Evolutionary conservation across 2,797 vertebrate genomes (phyloP).

Genomic region (Chloroceryle inda): DNA sequence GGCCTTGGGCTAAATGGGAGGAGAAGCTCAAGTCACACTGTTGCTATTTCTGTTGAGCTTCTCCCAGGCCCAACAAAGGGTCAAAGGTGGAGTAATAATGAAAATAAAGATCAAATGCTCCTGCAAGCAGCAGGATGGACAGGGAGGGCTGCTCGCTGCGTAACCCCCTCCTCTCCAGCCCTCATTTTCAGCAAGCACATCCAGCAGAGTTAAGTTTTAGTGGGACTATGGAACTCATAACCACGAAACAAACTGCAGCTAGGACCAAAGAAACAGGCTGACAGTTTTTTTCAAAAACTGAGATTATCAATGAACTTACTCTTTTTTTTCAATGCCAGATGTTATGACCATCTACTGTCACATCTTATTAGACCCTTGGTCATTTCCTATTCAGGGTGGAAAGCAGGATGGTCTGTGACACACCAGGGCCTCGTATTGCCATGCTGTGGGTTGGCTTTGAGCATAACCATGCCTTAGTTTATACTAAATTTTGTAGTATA

Average conservation of each 20-base stretch:
- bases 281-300: neutral
- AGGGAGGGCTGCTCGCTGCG: fast-evolving
- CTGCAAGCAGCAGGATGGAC: neutral
- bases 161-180: neutral
- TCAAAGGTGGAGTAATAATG: neutral
- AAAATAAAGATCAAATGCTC: neutral
- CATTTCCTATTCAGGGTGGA: fast-evolving
- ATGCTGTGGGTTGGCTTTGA: neutral
- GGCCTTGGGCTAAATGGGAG: neutral
- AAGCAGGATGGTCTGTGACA: neutral
- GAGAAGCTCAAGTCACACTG: neutral
- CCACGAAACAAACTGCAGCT: neutral
- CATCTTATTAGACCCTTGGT: fast-evolving
- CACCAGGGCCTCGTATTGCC: fast-evolving
- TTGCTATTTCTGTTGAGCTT: neutral
- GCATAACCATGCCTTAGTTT: neutral
- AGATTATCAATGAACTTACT: neutral
- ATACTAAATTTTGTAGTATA: neutral
- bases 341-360: neutral
- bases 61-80: neutral
- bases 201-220: neutral
- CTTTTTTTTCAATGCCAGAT: neutral
- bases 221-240: neutral
- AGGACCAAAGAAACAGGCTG: neutral
- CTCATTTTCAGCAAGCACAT: neutral